These are phyloP conservation scores for Reticulitermes lucifugus DNA, from an alignment of 2,888 invertebrate genomes.

Conservation along the genomic window DNA sequence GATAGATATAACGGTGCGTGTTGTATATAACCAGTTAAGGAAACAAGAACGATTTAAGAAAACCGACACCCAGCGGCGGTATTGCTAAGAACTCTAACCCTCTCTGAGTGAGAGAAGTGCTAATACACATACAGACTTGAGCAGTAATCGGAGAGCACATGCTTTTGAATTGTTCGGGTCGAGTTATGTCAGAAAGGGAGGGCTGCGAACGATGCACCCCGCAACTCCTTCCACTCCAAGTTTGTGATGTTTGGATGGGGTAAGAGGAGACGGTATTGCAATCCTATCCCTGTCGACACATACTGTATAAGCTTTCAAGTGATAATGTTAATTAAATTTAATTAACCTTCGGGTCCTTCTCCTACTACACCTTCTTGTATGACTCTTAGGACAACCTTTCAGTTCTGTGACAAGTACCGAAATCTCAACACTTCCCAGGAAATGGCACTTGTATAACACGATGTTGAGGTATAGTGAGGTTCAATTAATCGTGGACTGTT, in stretches of 20 bases:
- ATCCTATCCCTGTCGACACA: constrained; percentile 38
- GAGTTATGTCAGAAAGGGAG: constrained; percentile 22
- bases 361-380: constrained; percentile 14
- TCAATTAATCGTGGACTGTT: background rate
- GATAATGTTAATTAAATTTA: constrained; percentile 53
- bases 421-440: constrained; percentile 36
- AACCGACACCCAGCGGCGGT: background rate
- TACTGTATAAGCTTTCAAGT: constrained; percentile 40
- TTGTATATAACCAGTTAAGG: background rate
- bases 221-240: constrained; percentile 14
- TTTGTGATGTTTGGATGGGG: constrained; percentile 32
- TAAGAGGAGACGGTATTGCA: constrained; percentile 36
- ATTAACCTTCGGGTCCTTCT: constrained; percentile 48
- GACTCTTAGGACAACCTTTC: constrained; percentile 48
- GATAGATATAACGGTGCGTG: too few relatives aligned
- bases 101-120: background rate
- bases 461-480: background rate
- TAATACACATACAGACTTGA: constrained; percentile 32
- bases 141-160: constrained; percentile 30
- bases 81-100: background rate
- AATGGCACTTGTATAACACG: constrained; percentile 20
- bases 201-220: constrained; percentile 2
- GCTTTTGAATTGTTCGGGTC: constrained; percentile 40
- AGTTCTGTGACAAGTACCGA: constrained; percentile 47
- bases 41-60: constrained; percentile 3